Conservation (phyloP, 2,113 vertebrate genomes). For the Nibea coibor region DNA sequence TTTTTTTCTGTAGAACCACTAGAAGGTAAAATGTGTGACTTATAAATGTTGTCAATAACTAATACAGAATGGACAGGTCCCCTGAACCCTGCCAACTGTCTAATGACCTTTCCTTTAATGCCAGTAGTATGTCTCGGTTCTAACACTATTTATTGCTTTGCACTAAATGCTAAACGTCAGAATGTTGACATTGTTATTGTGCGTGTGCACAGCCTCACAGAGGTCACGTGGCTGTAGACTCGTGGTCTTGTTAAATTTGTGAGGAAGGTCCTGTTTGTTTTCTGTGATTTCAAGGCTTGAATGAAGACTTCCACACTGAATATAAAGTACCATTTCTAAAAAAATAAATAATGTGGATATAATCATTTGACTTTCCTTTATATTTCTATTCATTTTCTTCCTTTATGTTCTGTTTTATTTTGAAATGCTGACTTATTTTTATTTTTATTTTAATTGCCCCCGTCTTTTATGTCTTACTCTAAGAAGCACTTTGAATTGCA, state of each 20-base stretch:
- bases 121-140: too few relatives aligned
- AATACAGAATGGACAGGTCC: too few relatives aligned
- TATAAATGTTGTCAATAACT: too few relatives aligned
- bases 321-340: too few relatives aligned
- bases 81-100: too few relatives aligned
- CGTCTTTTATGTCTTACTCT: background rate
- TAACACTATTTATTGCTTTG: too few relatives aligned
- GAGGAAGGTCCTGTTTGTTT: background rate
- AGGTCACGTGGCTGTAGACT: background rate
- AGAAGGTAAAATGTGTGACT: too few relatives aligned
- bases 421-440: background rate
- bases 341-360: background rate
- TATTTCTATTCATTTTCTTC: background rate
- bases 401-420: background rate
- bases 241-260: background rate
- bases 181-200: background rate
- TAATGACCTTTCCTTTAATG: too few relatives aligned
- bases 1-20: too few relatives aligned
- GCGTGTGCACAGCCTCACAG: background rate
- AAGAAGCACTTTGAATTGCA: conserved; percentile 5
- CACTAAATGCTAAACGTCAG: too few relatives aligned
- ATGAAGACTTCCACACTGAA: too few relatives aligned
- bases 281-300: background rate
- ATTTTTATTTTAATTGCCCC: too few relatives aligned
- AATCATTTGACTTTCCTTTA: background rate